Conservation (phyloP, 1,140 invertebrate species). For the Daktulosphaira vitifoliae region DNA sequence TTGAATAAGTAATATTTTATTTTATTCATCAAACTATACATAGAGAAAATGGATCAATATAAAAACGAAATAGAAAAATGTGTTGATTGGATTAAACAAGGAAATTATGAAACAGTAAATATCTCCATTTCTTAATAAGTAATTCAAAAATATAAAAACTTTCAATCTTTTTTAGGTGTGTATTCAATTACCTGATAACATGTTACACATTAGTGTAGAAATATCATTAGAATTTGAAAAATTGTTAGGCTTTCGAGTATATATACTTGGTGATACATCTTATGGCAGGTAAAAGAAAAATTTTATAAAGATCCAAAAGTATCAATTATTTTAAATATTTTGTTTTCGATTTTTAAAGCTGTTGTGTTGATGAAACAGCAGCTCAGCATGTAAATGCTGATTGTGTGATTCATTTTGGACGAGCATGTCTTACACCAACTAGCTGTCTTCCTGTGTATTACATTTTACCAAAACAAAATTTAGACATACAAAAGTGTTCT, state of each 20-base stretch:
- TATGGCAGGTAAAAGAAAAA: slow-evolving; percentile 66
- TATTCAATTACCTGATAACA: slow-evolving; percentile 81
- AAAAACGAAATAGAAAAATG: not conserved
- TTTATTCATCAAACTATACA: too few relatives aligned
- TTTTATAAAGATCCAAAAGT: too few relatives aligned
- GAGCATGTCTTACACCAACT: slow-evolving; percentile 68
- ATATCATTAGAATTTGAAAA: slow-evolving; percentile 58
- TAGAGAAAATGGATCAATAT: slow-evolving; percentile 15
- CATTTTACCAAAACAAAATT: slow-evolving; percentile 52
- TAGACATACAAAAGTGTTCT: slow-evolving; percentile 47
- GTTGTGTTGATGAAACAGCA: slow-evolving; percentile 86
- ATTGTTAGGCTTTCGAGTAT: slow-evolving; percentile 53
- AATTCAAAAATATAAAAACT: too few relatives aligned
- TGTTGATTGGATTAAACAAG: slow-evolving; percentile 24
- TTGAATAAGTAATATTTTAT: too few relatives aligned
- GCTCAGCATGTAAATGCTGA: slow-evolving; percentile 77
- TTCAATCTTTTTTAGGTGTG: slow-evolving; percentile 56
- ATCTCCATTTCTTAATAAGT: too few relatives aligned
- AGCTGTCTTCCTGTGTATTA: slow-evolving; percentile 62
- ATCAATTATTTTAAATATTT: slow-evolving; percentile 24
- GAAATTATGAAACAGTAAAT: slow-evolving; percentile 8
- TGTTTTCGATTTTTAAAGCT: slow-evolving; percentile 50
- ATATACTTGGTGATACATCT: slow-evolving; percentile 83
- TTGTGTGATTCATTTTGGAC: slow-evolving; percentile 84
- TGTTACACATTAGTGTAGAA: slow-evolving; percentile 59